Base-by-base conservation (phyloP, 2,113 vertebrate genomes). In the Cryptomyrus ogoouensis region DNA sequence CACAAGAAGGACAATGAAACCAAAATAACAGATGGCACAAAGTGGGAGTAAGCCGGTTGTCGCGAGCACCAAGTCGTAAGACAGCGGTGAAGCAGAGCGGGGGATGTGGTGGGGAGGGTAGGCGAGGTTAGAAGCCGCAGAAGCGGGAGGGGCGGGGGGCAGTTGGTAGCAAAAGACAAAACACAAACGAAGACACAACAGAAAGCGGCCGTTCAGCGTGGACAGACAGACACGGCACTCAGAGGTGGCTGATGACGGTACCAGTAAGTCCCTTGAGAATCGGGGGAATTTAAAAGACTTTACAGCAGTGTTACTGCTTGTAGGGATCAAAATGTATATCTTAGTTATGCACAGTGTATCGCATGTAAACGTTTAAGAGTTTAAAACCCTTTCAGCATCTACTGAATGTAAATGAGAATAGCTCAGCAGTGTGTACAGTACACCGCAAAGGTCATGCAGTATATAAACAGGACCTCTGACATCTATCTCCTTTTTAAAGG, bases 231-330 rank as follows among this genome's bases (percentile, higher is more conserved):
- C 35, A 88, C 39, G 80, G n/a, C 1, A 80, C 42, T 80, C 47
- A 52, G 47, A 56, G 58, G 31, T 4, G 15, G 42, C 17, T 27
- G 39, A 58, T 42, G n/a, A 84, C 0, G 0, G 58, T 5, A 39
- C 44, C 21, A 49, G 44, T 84, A 39, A 85, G 80, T 56, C 31
- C 31, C 56, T 80, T 53, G 66, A n/a, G 47, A n/a, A 62, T 88
- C 24, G 44, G 86, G 88, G 42, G 52, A 86, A 24, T 35, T 53
- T 50, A 83, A 88, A 89, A n/a, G 89, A 58, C 90, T 92, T 53
- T 8, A 92, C 89, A 96, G 98, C 97, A 97, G 97, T 97, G 96
- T 96, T 98, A 95, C 97, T 98, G 97, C 96, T 97, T 95, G 92
- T 93, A 90, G 93, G 91, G 92, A 91, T 94, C 87, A 1, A 90